Evolutionary conservation across 2,113 vertebrate genomes (phyloP), one percentile per base, ranked within the genome.

Genomic region (Plotosus lineatus): DNA sequence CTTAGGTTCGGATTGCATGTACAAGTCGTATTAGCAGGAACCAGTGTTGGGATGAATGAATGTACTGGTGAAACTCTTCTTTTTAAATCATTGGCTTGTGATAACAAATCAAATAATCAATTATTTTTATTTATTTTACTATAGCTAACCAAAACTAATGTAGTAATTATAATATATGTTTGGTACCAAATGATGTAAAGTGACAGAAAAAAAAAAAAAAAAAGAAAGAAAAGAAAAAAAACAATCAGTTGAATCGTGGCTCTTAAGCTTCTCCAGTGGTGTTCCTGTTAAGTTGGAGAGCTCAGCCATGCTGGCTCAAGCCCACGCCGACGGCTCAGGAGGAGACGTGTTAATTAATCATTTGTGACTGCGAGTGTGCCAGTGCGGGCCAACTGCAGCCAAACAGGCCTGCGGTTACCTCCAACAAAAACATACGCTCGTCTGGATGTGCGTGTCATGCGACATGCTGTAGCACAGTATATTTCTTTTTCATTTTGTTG

Each of bases 291-390:
- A 80, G 63, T 40, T 50, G 63, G 77, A 33, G 55, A 63, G 55
- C 74, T 60, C 51, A 66, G 65, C 75, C 79, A 78, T 11, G 53
- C 68, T 83, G 74, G 82, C 80, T 80, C 38, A 38, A 75, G 48
- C 79, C 81, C 68, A 58, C 72, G 75, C 38, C 44, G 55, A 55
- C 76, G 73, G 68, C 83, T 74, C 80, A 76, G 78, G 82, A 84
- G 81, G 78, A 84, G 81, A 79, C 82, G 75, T 76, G 84, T 85
- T 88, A 84, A 86, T 88, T 85, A 80, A 85, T 84, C 61, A 87
- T 82, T 83, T 87, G 82, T 83, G 81, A 74, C 79, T 85, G 74
- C 69, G 61, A 75, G 75, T 71, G 66, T 75, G 82, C 74, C 83
- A 83, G 51, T n/a, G 26, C 74, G 63, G 80, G 44, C 28, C 26